Evolutionary conservation across 2,888 invertebrate species (phyloP), one percentile per base, ranked within the genome.

Genomic region (Oxytorus armatus): DNA sequence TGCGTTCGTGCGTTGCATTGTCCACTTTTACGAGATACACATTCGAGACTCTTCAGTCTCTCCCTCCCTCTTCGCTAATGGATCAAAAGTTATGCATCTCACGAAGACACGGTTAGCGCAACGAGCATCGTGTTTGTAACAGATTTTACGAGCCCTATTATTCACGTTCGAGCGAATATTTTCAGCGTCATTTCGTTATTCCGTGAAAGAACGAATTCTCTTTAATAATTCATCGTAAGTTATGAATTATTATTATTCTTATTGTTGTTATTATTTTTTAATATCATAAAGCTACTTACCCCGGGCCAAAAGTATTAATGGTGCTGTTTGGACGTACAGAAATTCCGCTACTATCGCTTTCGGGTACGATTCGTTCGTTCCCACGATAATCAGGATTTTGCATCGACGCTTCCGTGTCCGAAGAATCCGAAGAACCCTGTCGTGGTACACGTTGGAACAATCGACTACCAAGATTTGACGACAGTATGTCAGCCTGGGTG

Each of bases 401-500:
- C 63, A 82, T 83, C 11, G 70, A 66, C 25, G 84, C 36, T 42
- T 88, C 87, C 33, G 79, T 82, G 29, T 86, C 86, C 5, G 87
- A 88, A 23, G 88, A 89, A 59, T 86, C 88, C 0, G 88, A 81
- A 2, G 86, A 88, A 11, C 84, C 81, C 25, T 81, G 85, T 16
- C 86, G 86, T 8, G 82, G 83, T 36, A 87, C 81, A 25, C 82
- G 87, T 51, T 80, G 85, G 11, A 87, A 85, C 49, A 89, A 72
- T 68, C 84, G 88, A 42, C 65, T 86, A 7, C 86, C 84, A 11
- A 87, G 79, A 29, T 85, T 84, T 1, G 89, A 86, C 0, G 86
- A 76, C 23, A 86, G 69, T 11, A 87, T 83, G 53, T 89, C 87
- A n/a, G 88, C 85, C 21, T 87, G 82, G n/a, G 94, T 94, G 84